Evolutionary conservation across 1,140 invertebrate species (phyloP), one percentile per base, ranked within the genome.

Genomic region (Pseudoatta argentina): DNA sequence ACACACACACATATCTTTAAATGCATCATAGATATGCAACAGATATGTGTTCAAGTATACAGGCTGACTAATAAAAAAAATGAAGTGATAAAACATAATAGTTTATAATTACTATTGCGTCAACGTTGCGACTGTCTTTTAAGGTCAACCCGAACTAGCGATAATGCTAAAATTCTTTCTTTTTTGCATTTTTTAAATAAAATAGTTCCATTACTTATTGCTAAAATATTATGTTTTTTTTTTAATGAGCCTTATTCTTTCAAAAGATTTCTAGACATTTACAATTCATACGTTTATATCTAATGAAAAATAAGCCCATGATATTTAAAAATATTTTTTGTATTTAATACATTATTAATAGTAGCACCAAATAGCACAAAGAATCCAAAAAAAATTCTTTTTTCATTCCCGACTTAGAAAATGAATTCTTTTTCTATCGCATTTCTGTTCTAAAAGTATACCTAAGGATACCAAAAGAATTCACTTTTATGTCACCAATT

Each of bases 21-120:
- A 48, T 18, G 39, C 21, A n/a, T 67, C 34, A 71, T 51, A 39
- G 30, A 66, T 71, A 48, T n/a, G 5, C 67, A 71, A 71, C 3
- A 71, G 67, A 24, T 34, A 34, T 34, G 0, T 34, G 18, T 67
- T 3, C 34, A 67, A 44, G 63, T 66, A 34, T 34, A 6, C 34
- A 44, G n/a, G n/a, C 12, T 67, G n/a, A 34, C 18, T 39, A 67
- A 67, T 21, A 24, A 39, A 39, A 39, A 67, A 44, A 67, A 67
- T 16, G 3, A 21, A 21, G 18, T 6, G 66, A 71, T 71, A 71
- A 71, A 48, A 48, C 61, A 30, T 16, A 16, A 7, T 48, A 44
- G 30, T 39, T 6, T 51, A 48, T 71, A 71, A 71, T 71, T 69
- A 39, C 21, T 48, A 51, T 67, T 30, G 18, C 8, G 30, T n/a